phyloP scores from a whole-genome alignment of 2,888 invertebrate genomes.

The Orthosia cruda region DNA sequence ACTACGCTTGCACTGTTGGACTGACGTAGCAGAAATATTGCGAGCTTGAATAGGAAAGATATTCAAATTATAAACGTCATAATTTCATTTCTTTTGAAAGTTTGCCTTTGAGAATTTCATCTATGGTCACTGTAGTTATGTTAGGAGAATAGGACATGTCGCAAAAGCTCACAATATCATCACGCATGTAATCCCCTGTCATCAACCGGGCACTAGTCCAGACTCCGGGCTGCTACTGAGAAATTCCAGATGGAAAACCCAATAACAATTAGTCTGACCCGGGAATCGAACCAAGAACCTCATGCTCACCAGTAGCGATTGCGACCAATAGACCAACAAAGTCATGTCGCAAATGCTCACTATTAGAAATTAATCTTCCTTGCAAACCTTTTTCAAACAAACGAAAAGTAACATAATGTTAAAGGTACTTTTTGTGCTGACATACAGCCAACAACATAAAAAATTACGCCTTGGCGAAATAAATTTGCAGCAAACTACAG shows the following conservation, averaged over 20 bases:
- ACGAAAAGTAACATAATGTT: no score
- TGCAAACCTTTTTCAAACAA: no score
- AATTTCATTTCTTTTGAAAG: background rate
- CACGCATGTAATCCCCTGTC: no score
- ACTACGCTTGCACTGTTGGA: conserved; percentile 11
- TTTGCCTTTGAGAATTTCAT: background rate
- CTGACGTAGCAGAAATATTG: conserved; percentile 42
- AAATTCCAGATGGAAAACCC: no score
- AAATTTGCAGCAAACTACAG: background rate
- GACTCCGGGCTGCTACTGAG: no score
- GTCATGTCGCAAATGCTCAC: background rate
- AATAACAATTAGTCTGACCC: no score
- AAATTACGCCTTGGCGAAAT: no score
- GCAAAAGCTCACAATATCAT: no score
- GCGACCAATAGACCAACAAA: no score
- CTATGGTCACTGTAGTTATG: background rate
- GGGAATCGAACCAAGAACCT: no score
- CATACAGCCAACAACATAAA: background rate
- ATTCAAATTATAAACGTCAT: conserved; percentile 18
- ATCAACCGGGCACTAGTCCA: no score
- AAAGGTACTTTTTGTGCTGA: background rate
- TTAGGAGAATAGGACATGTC: background rate
- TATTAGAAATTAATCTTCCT: background rate
- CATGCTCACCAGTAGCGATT: no score
- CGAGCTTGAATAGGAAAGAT: background rate